phyloP scores from a whole-genome alignment of 2,888 invertebrate species.

The Abscondita cerata region DNA sequence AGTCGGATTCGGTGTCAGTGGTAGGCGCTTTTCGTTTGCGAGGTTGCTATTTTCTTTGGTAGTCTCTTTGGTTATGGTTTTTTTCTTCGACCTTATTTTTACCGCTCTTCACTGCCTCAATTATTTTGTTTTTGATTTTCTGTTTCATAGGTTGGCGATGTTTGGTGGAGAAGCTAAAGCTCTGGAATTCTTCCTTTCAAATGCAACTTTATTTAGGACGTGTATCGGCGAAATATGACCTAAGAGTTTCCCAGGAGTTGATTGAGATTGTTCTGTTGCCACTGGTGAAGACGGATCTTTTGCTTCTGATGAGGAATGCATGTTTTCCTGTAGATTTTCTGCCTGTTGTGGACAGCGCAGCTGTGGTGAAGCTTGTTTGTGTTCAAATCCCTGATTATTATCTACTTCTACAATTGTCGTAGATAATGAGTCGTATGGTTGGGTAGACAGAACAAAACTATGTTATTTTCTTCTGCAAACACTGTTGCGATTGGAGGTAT shows the following conservation, averaged over 20 bases:
- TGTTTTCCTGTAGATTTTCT: too few species aligned
- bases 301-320: too few species aligned
- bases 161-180: neutral
- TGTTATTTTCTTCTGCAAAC: too few species aligned
- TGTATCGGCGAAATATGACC: neutral
- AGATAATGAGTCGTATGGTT: neutral
- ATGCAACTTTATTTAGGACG: neutral
- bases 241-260: neutral
- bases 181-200: neutral
- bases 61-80: neutral
- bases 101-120: neutral
- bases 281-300: neutral
- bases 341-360: neutral
- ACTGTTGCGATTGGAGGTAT: too few species aligned
- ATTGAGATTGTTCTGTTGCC: neutral
- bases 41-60: neutral
- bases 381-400: neutral
- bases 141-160: neutral
- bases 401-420: neutral
- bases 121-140: neutral
- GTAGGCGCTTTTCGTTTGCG: neutral
- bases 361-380: neutral
- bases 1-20: neutral
- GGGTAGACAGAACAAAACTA: neutral
- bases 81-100: neutral